phyloP scores from a whole-genome alignment of 2,113 vertebrate species.

The Hypomesus transpacificus region DNA sequence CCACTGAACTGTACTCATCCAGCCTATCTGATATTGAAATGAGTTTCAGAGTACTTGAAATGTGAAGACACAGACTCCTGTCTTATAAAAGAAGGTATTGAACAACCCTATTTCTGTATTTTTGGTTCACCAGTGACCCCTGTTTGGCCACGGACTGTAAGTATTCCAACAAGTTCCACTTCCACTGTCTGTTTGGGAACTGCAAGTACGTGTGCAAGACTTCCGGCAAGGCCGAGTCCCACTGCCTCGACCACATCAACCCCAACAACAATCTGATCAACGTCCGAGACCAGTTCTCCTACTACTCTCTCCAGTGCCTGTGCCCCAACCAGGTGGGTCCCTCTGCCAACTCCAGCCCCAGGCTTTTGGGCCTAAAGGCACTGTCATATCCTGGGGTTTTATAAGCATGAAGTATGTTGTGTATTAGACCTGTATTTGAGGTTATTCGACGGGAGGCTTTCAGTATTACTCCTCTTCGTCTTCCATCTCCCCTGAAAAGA shows the following conservation, averaged over 20 bases:
- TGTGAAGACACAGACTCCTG: neutral
- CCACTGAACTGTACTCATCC: too few relatives aligned
- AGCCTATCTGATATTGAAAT: too few relatives aligned
- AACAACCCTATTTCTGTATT: constrained; percentile 16
- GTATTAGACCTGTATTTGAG: constrained; percentile 70
- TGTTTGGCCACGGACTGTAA: constrained; percentile 98
- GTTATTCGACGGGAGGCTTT: constrained; percentile 71
- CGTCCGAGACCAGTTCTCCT: constrained; percentile 96
- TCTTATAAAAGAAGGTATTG: neutral
- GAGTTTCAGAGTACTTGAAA: too few relatives aligned
- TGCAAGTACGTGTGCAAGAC: constrained; percentile 99
- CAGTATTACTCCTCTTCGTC: constrained; percentile 53
- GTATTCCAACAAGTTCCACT: constrained; percentile 99
- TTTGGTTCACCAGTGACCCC: constrained; percentile 77
- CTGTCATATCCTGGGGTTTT: constrained; percentile 58
- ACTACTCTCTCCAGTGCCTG: constrained; percentile 97
- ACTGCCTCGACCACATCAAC: constrained; percentile 99
- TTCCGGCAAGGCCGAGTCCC: constrained; percentile 96
- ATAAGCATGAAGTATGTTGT: constrained; percentile 69
- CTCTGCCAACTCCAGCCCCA: constrained; percentile 23
- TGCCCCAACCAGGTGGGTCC: constrained; percentile 94
- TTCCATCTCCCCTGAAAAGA: constrained; percentile 66
- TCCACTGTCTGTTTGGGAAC: constrained; percentile 99
- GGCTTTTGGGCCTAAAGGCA: constrained; percentile 39
- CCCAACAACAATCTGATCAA: constrained; percentile 96